Conservation (phyloP, 2,888 invertebrate genomes). For the Protophormia terraenovae region DNA sequence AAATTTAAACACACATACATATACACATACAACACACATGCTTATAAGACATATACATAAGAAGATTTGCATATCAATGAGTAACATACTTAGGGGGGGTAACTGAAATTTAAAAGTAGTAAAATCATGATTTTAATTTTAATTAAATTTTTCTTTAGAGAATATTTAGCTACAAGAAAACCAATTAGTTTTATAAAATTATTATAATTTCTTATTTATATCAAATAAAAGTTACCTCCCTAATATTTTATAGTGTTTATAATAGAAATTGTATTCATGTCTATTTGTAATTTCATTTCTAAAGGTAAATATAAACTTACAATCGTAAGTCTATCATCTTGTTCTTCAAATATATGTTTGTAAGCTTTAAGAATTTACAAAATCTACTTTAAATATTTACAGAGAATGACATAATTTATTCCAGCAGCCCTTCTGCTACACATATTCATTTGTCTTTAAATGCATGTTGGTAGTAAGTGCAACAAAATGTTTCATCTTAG, state of each 20-base stretch:
- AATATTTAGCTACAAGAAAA: too few species aligned
- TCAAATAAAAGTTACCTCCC: too few species aligned
- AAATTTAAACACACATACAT: not conserved
- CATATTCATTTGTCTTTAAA: not conserved
- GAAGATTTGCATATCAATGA: conserved; percentile 16
- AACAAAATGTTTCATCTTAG: not conserved
- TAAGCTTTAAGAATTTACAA: not conserved
- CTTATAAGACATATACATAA: not conserved
- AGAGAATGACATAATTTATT: not conserved
- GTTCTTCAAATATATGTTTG: not conserved
- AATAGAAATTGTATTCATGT: not conserved
- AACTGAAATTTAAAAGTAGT: too few species aligned
- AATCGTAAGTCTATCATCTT: conserved; percentile 10
- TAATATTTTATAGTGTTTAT: not conserved
- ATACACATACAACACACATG: not conserved
- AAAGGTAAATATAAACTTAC: not conserved
- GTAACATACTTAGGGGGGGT: too few species aligned
- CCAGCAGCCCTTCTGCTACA: too few species aligned
- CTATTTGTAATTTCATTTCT: not conserved
- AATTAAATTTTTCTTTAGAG: too few species aligned
- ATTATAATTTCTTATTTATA: too few species aligned
- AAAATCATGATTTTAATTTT: not conserved
- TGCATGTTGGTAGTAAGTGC: not conserved
- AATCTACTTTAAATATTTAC: not conserved
- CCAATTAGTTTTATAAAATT: too few species aligned